phyloP scores from a whole-genome alignment of 2,797 vertebrate species.

The Pygocentrus nattereri region DNA sequence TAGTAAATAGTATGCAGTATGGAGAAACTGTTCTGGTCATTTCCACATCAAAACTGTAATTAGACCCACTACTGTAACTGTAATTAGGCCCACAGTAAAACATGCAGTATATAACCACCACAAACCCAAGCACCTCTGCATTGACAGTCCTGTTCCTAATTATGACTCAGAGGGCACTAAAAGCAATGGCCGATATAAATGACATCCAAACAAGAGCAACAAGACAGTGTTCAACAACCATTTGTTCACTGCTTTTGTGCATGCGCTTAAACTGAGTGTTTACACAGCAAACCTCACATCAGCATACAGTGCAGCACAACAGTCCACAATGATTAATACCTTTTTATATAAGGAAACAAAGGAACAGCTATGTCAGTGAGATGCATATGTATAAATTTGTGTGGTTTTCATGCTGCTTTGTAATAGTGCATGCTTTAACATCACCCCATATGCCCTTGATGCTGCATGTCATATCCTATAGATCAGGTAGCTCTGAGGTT shows the following conservation, averaged over 20 bases:
- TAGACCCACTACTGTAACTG: too few species aligned
- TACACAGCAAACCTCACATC: neutral
- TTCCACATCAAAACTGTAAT: neutral
- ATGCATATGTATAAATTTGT: neutral
- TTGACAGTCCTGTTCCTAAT: conserved; percentile 33
- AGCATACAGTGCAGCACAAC: neutral
- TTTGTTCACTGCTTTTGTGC: neutral
- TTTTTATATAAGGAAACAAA: neutral
- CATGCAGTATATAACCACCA: conserved; percentile 10
- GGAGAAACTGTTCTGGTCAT: neutral
- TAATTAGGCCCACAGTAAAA: neutral
- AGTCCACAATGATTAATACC: neutral
- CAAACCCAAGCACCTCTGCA: conserved; percentile 37
- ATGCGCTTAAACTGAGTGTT: neutral
- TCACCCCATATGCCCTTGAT: conserved; percentile 6
- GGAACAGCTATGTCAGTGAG: neutral
- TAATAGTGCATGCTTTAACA: conserved; percentile 8
- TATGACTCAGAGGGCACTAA: conserved; percentile 34
- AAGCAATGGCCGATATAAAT: conserved; percentile 12
- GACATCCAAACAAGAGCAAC: conserved; percentile 15
- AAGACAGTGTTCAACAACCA: neutral
- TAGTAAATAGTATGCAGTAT: neutral
- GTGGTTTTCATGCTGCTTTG: neutral
- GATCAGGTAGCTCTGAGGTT: conserved; percentile 1
- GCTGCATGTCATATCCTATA: neutral